These are phyloP conservation scores for Apomyelois bistriatella DNA, from an alignment of 2,888 invertebrate species.

Conservation along the genomic window DNA sequence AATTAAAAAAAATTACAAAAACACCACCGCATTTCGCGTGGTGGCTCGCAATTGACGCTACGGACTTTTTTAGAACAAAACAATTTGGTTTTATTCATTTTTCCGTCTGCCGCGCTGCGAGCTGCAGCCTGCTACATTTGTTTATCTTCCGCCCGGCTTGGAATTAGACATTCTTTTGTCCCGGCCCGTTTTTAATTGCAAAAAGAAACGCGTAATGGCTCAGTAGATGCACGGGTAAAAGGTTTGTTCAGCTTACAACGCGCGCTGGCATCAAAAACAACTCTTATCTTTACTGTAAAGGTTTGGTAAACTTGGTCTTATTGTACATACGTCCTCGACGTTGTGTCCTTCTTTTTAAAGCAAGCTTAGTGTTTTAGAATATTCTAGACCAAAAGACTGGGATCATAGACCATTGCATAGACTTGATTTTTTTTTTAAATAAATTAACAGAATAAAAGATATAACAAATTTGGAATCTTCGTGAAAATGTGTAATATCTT, in stretches of 20 bases:
- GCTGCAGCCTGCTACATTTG: constrained; percentile 50
- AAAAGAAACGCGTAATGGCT: constrained; percentile 55
- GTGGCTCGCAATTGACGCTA: constrained; percentile 22
- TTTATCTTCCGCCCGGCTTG: constrained; percentile 60
- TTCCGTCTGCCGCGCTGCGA: constrained; percentile 42
- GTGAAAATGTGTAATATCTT: neutral
- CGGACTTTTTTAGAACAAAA: constrained; percentile 37
- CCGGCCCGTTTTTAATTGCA: constrained; percentile 61
- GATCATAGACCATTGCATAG: too few relatives aligned
- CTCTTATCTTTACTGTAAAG: neutral
- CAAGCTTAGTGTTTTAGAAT: too few relatives aligned
- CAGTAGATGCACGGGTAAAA: constrained; percentile 26
- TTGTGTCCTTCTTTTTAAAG: too few relatives aligned
- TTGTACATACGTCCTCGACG: too few relatives aligned
- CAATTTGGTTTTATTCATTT: constrained; percentile 52
- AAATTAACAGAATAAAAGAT: too few relatives aligned
- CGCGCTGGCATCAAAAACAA: neutral
- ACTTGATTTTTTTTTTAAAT: too few relatives aligned
- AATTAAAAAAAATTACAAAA: neutral
- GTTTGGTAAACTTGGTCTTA: too few relatives aligned
- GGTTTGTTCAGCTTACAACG: constrained; percentile 15
- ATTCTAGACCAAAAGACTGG: too few relatives aligned
- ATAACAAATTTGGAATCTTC: neutral
- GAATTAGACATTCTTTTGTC: constrained; percentile 74
- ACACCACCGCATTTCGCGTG: constrained; percentile 9